These are phyloP conservation scores for Psittacula derbiana DNA, from an alignment of 2,797 vertebrate genomes.

Conservation along the genomic window DNA sequence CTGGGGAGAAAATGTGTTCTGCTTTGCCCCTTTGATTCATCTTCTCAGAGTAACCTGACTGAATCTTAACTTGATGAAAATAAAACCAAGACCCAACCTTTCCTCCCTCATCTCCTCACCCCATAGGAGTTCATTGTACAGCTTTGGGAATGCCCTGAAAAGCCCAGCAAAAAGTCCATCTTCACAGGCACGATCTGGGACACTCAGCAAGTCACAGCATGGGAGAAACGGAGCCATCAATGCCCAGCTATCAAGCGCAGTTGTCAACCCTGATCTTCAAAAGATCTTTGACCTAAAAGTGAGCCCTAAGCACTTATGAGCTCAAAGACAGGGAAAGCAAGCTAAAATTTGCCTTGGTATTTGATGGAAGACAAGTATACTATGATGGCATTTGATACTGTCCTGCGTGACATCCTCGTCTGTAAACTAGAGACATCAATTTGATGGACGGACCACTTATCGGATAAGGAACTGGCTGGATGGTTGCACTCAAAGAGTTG, in stretches of 20 bases:
- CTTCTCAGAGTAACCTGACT: background rate
- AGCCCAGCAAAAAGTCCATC: background rate
- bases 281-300: background rate
- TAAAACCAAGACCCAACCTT: background rate
- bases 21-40: background rate
- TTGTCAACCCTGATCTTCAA: rapidly evolving
- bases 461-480: background rate
- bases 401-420: background rate
- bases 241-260: background rate
- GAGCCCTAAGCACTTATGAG: background rate
- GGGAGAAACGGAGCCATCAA: background rate
- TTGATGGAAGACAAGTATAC: background rate
- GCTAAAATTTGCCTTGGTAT: background rate
- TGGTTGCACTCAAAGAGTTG: background rate
- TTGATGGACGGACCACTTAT: background rate
- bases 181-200: background rate
- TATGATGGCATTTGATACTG: background rate
- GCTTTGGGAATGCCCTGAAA: background rate
- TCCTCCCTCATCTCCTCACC: background rate
- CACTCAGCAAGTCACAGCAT: background rate
- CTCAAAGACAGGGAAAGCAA: background rate
- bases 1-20: background rate
- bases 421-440: background rate
- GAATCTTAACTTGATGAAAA: background rate
- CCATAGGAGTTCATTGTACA: background rate